Conservation (phyloP, 2,113 vertebrate species). For the Nettapus auritus region DNA sequence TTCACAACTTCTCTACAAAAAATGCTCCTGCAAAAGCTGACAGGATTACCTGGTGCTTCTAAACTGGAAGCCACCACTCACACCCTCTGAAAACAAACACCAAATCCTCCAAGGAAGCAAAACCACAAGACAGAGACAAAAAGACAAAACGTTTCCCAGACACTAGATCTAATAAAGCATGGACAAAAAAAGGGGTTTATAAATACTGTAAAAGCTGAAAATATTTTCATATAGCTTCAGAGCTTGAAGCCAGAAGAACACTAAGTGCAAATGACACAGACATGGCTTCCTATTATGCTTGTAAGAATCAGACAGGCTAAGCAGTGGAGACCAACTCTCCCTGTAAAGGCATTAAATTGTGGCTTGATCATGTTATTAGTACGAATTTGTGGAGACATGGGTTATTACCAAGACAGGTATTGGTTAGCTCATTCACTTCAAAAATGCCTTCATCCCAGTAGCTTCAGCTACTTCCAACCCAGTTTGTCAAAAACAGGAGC, state of each 20-base stretch:
- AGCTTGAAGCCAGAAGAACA: background rate
- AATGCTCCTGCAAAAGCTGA: background rate
- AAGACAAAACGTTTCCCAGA: background rate
- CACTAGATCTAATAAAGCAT: background rate
- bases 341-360: background rate
- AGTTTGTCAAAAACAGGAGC: background rate
- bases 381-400: background rate
- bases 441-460: background rate
- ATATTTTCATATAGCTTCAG: background rate
- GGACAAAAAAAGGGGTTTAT: background rate
- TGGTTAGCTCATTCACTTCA: background rate
- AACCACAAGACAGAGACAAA: background rate
- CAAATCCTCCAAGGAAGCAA: background rate
- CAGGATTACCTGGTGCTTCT: background rate
- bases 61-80: background rate
- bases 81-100: background rate
- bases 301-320: background rate
- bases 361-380: fast-evolving
- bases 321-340: background rate
- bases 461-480: background rate
- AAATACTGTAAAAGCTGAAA: background rate
- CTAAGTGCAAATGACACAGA: background rate
- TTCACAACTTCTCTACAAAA: background rate
- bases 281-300: background rate
- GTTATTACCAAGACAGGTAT: background rate